Evolutionary conservation across 2,888 invertebrate species (phyloP).

Genomic region (Apamea anceps): DNA sequence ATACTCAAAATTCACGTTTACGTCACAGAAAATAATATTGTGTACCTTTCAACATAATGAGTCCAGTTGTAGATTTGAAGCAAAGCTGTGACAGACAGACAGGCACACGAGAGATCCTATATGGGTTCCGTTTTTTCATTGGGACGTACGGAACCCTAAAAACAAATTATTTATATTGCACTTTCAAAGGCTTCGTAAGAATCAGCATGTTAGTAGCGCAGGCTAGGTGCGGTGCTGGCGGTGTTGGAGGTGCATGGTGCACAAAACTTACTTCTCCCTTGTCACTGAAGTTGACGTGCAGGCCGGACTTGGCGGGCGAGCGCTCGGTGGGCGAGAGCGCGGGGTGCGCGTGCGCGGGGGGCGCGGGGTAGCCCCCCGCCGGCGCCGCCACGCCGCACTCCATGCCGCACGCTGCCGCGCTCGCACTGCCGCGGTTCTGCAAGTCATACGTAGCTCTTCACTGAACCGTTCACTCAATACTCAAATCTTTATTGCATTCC

Average conservation of each 20-base stretch:
- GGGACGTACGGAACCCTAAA: background rate
- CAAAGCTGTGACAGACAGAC: background rate
- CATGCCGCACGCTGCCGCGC: slow-evolving; percentile 72
- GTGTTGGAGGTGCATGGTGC: background rate
- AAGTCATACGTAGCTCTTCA: slow-evolving; percentile 52
- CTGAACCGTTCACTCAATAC: background rate
- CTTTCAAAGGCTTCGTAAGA: background rate
- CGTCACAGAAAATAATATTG: no score
- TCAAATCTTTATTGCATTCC: no score
- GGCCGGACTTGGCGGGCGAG: slow-evolving; percentile 95
- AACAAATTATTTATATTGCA: background rate
- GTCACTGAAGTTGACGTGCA: slow-evolving; percentile 97
- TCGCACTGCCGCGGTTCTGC: slow-evolving; percentile 81
- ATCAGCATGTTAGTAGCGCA: background rate
- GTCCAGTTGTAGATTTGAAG: background rate
- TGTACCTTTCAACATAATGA: no score
- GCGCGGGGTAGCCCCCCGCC: slow-evolving; percentile 82
- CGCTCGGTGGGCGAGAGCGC: slow-evolving; percentile 92
- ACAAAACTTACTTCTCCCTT: slow-evolving; percentile 91
- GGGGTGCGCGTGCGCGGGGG: slow-evolving; percentile 79
- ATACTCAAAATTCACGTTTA: background rate
- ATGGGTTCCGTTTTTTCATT: background rate
- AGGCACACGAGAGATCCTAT: background rate
- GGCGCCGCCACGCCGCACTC: slow-evolving; percentile 76
- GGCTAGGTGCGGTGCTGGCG: background rate